phyloP scores from a whole-genome alignment of 2,113 vertebrate genomes.

The Albula glossodonta region DNA sequence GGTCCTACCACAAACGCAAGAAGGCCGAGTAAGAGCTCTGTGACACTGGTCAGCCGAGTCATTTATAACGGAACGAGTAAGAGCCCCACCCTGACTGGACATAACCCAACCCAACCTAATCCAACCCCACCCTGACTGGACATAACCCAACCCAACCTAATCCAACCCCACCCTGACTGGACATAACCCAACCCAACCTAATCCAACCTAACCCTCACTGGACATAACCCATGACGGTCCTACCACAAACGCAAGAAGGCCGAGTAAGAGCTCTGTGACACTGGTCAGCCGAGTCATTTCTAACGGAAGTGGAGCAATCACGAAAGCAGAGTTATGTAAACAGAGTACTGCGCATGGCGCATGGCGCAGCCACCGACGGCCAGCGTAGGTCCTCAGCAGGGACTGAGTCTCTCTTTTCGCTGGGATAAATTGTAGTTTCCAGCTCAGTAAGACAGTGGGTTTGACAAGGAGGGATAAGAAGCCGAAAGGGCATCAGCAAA shows the following conservation, averaged over 20 bases:
- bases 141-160: no score
- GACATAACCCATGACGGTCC: no score
- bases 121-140: no score
- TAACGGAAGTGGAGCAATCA: neutral
- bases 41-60: neutral
- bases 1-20: slow-evolving; percentile 98
- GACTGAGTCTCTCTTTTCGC: neutral
- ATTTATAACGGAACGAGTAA: no score
- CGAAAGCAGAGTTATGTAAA: neutral
- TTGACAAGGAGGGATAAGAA: neutral
- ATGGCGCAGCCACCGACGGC: neutral
- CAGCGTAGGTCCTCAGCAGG: neutral
- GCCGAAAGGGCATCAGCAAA: neutral
- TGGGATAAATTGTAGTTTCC: neutral
- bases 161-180: no score
- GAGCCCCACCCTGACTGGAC: no score
- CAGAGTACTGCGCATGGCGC: neutral
- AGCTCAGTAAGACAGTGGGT: neutral
- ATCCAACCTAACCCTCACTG: no score
- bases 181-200: no score
- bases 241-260: no score
- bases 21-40: slow-evolving; percentile 89
- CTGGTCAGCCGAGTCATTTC: no score
- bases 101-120: no score
- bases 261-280: no score